phyloP scores from a whole-genome alignment of 2,113 vertebrate genomes.

The Bufo bufo region DNA sequence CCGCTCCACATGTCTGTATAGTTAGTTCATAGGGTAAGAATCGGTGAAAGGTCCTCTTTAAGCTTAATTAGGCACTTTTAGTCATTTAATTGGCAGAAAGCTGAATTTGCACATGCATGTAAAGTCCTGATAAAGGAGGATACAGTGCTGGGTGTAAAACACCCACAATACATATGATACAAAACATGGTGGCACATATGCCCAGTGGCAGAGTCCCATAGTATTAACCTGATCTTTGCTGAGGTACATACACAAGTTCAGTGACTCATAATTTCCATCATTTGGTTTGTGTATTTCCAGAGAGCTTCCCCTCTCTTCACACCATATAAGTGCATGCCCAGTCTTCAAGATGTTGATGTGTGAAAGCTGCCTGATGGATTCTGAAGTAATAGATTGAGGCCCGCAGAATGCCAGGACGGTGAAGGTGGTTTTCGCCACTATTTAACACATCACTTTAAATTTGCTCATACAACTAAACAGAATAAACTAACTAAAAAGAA shows the following conservation, averaged over 20 bases:
- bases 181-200: not conserved
- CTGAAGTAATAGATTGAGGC: not conserved
- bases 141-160: not conserved
- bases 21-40: too few species aligned
- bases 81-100: too few species aligned
- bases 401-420: not conserved
- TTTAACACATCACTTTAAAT: not conserved
- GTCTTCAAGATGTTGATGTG: not conserved
- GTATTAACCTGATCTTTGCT: constrained; percentile 9
- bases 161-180: not conserved
- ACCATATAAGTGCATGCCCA: not conserved
- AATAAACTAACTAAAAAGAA: too few species aligned
- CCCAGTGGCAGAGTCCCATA: not conserved
- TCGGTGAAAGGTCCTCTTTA: too few species aligned
- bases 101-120: not conserved
- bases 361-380: not conserved
- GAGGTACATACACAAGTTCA: constrained; percentile 5
- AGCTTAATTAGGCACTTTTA: too few species aligned
- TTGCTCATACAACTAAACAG: too few species aligned
- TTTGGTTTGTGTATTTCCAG: constrained; percentile 34
- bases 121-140: not conserved
- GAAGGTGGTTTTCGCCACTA: not conserved
- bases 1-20: too few species aligned
- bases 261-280: constrained; percentile 50
- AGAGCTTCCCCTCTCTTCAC: not conserved